Base-by-base conservation (phyloP, 2,113 vertebrate species). In the Stictonetta naevosa region DNA sequence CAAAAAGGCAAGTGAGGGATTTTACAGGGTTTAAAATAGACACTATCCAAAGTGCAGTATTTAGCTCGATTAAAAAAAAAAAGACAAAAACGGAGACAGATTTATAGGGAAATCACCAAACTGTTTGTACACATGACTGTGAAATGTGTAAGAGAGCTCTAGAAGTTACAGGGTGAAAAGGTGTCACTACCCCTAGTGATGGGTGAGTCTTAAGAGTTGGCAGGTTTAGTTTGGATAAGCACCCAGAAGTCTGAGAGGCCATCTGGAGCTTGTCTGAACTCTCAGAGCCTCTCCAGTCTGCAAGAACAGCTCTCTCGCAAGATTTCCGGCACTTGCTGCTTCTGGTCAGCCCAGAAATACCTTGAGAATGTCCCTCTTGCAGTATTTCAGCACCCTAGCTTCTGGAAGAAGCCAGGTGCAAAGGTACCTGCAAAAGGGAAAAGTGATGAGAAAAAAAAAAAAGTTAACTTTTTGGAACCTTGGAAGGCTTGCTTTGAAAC, bases 331-430 rank as follows among this genome's bases (percentile, higher is more conserved):
- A 93, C 92, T 83, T 83, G 85, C 86, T 83, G 92, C 85, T 95
- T 91, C 93, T 87, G 77, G 31, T 80, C 74, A 96, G 92, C 95
- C 95, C 92, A 94, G 83, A 88, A 95, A 92, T 86, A 83, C 90
- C 93, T 90, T 13, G 75, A 66, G 92, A 59, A 64, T 73, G 67
- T 77, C 89, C 72, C 89, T 92, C 86, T 46, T 74, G 93, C 46
- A 72, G 84, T 56, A 82, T 86, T 92, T 86, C 83, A 92, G 91
- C 92, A 96, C 96, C 60, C 83, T 92, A 92, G 93, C 94, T 94
- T 93, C 96, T 96, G 93, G 72, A 81, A 96, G 95, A 97, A 97
- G 96, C 94, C 95, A 96, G 80, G 90, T 94, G 86, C 93, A 96
- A 86, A 95, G 95, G 88, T 75, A 90, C 90, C 96, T 94, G 92